Evolutionary conservation across 2,888 invertebrate species (phyloP).

Genomic region (Mechanitis messenoides): DNA sequence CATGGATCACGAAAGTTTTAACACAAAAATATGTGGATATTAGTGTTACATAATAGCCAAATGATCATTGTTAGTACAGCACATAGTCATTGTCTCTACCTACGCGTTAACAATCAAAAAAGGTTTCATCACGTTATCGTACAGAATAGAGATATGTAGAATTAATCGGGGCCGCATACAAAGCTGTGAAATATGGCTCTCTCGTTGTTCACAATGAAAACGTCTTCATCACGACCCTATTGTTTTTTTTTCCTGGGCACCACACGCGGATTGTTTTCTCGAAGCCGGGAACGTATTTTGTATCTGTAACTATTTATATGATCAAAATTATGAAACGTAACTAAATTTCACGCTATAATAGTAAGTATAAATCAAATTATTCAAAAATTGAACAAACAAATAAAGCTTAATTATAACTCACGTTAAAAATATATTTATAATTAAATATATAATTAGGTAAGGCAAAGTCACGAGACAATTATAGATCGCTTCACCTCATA

Average conservation of each 20-base stretch:
- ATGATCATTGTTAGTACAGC: slow-evolving; percentile 9
- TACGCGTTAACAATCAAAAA: slow-evolving; percentile 57
- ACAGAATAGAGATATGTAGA: slow-evolving; percentile 75
- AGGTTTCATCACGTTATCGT: slow-evolving; percentile 72
- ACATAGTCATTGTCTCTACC: slow-evolving; percentile 39
- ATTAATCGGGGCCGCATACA: slow-evolving; percentile 74
- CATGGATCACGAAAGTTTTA: too few relatives aligned
- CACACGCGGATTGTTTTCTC: slow-evolving; percentile 70
- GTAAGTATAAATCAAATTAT: too few relatives aligned
- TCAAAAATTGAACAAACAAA: too few relatives aligned
- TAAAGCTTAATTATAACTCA: too few relatives aligned
- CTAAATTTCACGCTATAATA: too few relatives aligned
- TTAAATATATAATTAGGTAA: slow-evolving; percentile 21
- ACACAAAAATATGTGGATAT: too few relatives aligned
- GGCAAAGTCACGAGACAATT: slow-evolving; percentile 47
- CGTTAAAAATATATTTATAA: slow-evolving; percentile 26
- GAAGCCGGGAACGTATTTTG: slow-evolving; percentile 68
- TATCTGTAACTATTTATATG: slow-evolving; percentile 59
- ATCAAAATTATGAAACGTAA: slow-evolving; percentile 17
- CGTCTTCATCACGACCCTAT: slow-evolving; percentile 75
- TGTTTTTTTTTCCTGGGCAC: slow-evolving; percentile 71
- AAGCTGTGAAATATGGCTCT: slow-evolving; percentile 74
- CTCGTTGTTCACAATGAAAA: slow-evolving; percentile 74
- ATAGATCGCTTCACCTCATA: slow-evolving; percentile 57
- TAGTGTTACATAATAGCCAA: not conserved